phyloP scores from a whole-genome alignment of 2,888 invertebrate species.

The Caenorhabditis becei region DNA sequence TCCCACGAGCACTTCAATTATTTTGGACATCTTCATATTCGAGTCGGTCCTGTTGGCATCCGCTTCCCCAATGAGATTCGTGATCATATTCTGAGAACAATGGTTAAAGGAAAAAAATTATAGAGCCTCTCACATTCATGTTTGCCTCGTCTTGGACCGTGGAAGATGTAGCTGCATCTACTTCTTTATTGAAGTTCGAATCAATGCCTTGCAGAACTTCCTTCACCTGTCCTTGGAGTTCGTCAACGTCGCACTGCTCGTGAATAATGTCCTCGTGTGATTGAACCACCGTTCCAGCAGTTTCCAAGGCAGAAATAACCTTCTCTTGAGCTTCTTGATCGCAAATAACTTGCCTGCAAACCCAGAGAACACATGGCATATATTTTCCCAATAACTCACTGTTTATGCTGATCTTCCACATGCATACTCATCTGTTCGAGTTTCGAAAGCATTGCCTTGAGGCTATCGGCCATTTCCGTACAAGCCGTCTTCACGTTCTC shows the following conservation, averaged over 20 bases:
- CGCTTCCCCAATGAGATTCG: not conserved
- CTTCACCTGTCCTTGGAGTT: not conserved
- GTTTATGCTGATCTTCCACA: slow-evolving; percentile 27
- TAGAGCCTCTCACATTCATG: not conserved
- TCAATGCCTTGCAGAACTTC: not conserved
- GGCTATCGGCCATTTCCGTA: not conserved
- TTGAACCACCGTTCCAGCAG: slow-evolving; percentile 23
- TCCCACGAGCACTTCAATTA: not conserved
- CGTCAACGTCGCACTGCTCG: slow-evolving; percentile 24
- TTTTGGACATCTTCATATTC: not conserved
- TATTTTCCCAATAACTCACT: not conserved
- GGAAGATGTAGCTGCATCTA: not conserved
- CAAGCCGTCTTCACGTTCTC: slow-evolving; percentile 7
- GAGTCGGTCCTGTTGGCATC: not conserved
- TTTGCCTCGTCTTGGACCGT: not conserved
- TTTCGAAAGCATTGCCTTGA: slow-evolving; percentile 12
- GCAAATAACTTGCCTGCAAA: slow-evolving; percentile 24
- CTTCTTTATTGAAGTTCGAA: not conserved
- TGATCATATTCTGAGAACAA: not conserved
- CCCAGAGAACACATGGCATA: not conserved
- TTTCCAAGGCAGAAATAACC: slow-evolving; percentile 13
- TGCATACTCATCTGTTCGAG: slow-evolving; percentile 18
- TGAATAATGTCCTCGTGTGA: slow-evolving; percentile 24
- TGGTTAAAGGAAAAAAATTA: not conserved
- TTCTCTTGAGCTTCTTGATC: slow-evolving; percentile 26